Evolutionary conservation across 2,888 invertebrate species (phyloP), one percentile per base, ranked within the genome.

Genomic region (Morpho deidamia): DNA sequence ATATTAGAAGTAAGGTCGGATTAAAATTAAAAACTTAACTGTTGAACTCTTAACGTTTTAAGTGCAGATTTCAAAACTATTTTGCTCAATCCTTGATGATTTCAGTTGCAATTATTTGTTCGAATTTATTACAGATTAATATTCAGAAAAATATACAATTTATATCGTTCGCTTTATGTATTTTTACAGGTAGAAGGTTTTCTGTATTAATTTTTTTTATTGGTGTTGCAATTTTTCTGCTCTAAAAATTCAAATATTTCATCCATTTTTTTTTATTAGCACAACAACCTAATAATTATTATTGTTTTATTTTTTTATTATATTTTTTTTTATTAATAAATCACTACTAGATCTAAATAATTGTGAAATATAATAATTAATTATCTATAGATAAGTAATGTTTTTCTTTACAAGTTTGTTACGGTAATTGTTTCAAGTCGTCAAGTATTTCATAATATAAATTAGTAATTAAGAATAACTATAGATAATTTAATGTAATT

Each of bases 1-100:
- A 63, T 67, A 66, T 64, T 65, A 78, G 76, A 68, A 66, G 43
- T 83, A 74, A 74, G 70, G 70, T 47, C 55, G 48, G 44, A 76
- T 69, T 62, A 62, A 59, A 67, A 62, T 62, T 63, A 66, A 53
- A 67, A 62, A 59, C 56, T 49, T 0, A 38, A 40, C 33, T 47
- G 11, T 40, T 10, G 2, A 39, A 39, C 7, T 44, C 54, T 45
- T 8, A 39, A 48, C 45, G 51, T 54, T 56, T 60, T 47, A 51
- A 58, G 54, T 56, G 62, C 59, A 56, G 56, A 49, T 56, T 35
- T 50, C 55, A 10, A 11, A 49, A 11, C 32, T 52, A 14, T 37
- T 23, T 46, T 60, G 61, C 61, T 62, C 58, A 58, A 60, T 5
- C 23, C 23, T 23, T 23, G 4, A 23, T 23, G 23, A 23, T 23